A percentile compares a stretch with the other conserved stretches of the same genome.
These are phyloP conservation scores for Tauraco hartlaubi DNA, from an alignment of 2,797 vertebrate species.

Conservation along the genomic window DNA sequence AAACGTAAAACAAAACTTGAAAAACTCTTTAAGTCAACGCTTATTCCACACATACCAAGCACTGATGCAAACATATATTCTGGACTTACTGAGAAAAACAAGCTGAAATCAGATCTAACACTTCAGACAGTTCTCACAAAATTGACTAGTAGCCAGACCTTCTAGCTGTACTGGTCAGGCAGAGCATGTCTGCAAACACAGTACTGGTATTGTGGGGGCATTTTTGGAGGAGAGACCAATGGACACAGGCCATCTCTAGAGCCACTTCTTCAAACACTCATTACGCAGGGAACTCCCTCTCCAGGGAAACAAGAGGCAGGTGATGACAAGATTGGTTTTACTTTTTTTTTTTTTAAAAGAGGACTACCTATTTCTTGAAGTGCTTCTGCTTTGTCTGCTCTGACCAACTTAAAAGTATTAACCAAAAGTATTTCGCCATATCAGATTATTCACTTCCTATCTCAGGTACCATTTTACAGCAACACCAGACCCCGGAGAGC, in stretches of 20 bases:
- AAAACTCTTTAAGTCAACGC: neutral
- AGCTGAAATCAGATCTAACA: neutral
- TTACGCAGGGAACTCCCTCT: neutral
- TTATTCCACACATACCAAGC: neutral
- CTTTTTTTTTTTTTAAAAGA: neutral
- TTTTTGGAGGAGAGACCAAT: accelerated
- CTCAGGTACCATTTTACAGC: too few relatives aligned
- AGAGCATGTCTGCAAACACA: neutral
- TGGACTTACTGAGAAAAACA: accelerated
- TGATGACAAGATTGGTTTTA: neutral
- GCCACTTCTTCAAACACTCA: neutral
- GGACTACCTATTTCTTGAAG: neutral
- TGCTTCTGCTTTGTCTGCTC: neutral
- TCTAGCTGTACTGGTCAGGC: neutral
- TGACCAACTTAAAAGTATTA: neutral
- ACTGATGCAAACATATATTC: neutral
- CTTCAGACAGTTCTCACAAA: neutral
- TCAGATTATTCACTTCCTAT: neutral
- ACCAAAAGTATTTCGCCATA: neutral
- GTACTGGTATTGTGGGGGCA: neutral
- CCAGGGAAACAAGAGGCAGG: neutral
- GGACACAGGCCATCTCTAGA: neutral
- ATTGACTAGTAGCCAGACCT: neutral
- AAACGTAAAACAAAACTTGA: constrained; percentile 55
- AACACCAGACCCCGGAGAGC: too few relatives aligned